Percentiles rank a stretch among this genome's conserved stretches.
Evolutionary conservation across 2,113 vertebrate species (phyloP).

Genomic region (Pachyramphus minor): DNA sequence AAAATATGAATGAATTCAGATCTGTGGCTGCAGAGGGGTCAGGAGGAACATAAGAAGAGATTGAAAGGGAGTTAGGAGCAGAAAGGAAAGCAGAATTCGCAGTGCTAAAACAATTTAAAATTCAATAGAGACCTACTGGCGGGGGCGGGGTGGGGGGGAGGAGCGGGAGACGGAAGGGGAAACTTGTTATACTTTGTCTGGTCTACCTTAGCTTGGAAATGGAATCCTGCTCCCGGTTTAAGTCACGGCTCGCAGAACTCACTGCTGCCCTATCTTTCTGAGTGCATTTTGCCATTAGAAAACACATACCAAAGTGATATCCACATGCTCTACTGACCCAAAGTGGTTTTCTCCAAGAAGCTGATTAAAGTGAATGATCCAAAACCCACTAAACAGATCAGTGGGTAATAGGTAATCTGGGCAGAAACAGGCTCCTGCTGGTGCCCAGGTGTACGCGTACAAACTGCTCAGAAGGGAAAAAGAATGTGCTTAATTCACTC

Average conservation of each 20-base stretch:
- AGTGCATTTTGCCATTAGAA: background rate
- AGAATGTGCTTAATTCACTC: background rate
- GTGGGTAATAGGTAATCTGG: background rate
- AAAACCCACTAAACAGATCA: background rate
- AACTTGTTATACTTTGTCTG: background rate
- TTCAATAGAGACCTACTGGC: background rate
- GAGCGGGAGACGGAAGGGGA: too few species aligned
- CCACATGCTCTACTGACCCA: background rate
- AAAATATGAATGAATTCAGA: background rate
- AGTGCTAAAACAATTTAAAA: background rate
- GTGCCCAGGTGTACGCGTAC: background rate
- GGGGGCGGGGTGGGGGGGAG: accelerated
- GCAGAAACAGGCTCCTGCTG: background rate
- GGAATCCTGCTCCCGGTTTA: background rate
- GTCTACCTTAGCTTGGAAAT: background rate
- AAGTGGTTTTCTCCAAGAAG: background rate
- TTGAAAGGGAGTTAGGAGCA: background rate
- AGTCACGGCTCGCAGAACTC: background rate
- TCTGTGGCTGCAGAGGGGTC: background rate
- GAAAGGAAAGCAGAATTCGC: background rate
- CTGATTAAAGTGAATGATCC: background rate
- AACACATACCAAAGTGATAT: background rate
- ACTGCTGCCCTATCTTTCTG: background rate
- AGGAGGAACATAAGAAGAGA: background rate
- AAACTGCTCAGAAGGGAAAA: background rate